Percentiles rank a stretch among this genome's conserved stretches.
Conservation (phyloP, 2,888 invertebrate species). For the Heterodera filipjevi region DNA sequence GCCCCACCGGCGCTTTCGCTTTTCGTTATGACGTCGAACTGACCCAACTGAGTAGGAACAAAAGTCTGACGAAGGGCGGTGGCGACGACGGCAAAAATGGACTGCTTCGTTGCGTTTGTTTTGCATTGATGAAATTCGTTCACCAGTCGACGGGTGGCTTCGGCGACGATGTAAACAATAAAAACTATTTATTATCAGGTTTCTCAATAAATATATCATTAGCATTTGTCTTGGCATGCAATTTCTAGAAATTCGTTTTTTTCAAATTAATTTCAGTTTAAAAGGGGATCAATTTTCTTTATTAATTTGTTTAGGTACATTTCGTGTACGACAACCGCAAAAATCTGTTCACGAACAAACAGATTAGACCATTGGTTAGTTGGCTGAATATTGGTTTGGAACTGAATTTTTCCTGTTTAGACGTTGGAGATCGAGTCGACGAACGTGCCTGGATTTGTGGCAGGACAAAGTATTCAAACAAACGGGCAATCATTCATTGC, state of each 20-base stretch:
- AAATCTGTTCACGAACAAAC: slow-evolving; percentile 37
- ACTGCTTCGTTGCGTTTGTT: slow-evolving; percentile 21
- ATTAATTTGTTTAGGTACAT: neutral
- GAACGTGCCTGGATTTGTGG: slow-evolving; percentile 19
- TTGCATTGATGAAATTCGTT: slow-evolving; percentile 30
- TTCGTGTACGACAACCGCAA: slow-evolving; percentile 38
- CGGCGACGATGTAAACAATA: neutral
- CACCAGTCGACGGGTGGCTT: slow-evolving; percentile 25
- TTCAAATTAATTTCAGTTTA: too few relatives aligned
- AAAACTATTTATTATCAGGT: neutral
- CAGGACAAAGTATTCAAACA: too few relatives aligned
- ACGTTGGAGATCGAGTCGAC: slow-evolving; percentile 24
- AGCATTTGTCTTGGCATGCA: too few relatives aligned
- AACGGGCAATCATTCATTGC: too few relatives aligned
- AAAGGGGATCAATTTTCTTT: too few relatives aligned
- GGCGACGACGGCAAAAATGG: slow-evolving; percentile 25
- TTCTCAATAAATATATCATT: too few relatives aligned
- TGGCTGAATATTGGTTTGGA: neutral
- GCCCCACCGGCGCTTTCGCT: slow-evolving; percentile 6
- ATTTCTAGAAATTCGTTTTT: too few relatives aligned
- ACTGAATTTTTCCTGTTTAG: slow-evolving; percentile 25
- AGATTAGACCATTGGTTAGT: slow-evolving; percentile 27
- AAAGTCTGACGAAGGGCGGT: slow-evolving; percentile 8
- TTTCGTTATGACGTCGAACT: slow-evolving; percentile 37
- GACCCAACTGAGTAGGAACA: neutral